Percentiles rank a stretch among this genome's conserved stretches.
Conservation (phyloP, 2,113 vertebrate species). For the Heterotilapia buettikoferi region DNA sequence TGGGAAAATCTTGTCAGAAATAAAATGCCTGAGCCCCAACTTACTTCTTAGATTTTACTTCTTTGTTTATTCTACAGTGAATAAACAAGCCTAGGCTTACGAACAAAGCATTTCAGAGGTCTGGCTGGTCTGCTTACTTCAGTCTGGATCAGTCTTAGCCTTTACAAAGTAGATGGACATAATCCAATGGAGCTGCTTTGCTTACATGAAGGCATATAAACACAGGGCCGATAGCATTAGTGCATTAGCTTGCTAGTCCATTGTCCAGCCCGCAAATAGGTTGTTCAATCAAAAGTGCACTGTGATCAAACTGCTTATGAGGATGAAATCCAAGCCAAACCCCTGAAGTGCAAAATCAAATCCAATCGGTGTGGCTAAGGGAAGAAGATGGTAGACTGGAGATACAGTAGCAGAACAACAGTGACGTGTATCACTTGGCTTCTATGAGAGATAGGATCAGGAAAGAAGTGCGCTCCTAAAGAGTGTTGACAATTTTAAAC, state of each 20-base stretch:
- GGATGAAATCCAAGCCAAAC: conserved; percentile 29
- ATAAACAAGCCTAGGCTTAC: background rate
- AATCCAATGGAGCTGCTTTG: conserved; percentile 19
- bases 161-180: background rate
- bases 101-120: background rate
- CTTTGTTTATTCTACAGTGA: background rate
- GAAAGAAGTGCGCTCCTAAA: background rate
- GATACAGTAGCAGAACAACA: background rate
- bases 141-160: background rate
- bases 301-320: conserved; percentile 25
- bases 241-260: background rate
- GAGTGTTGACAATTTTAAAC: background rate
- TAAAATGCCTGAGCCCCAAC: background rate
- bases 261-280: conserved; percentile 7
- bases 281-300: conserved; percentile 6
- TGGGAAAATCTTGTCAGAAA: background rate
- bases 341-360: conserved; percentile 6
- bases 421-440: background rate
- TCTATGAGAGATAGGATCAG: background rate
- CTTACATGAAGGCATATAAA: conserved; percentile 20
- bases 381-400: background rate
- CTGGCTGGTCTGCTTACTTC: background rate
- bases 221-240: background rate
- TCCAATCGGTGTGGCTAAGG: background rate
- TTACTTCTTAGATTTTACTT: background rate